Base-by-base conservation (phyloP, 2,797 vertebrate genomes). In the Cyprinella venusta region DNA sequence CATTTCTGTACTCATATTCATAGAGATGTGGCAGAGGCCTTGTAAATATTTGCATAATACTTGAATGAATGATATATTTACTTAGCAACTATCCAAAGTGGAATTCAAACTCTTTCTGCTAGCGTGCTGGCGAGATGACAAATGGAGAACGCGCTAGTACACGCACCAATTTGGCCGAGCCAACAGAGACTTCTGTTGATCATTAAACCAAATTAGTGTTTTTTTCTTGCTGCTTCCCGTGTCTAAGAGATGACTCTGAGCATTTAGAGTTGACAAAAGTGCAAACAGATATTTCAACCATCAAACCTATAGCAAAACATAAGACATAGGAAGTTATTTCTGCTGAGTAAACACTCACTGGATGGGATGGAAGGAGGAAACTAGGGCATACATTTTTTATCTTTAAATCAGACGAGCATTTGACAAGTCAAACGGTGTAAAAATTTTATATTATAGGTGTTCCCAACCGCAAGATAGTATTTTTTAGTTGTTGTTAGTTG, bases 31-130 rank as follows among this genome's bases (percentile, higher is more conserved):
- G 80, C 75, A 54, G 38, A 81, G 54, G 64, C 50, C 78, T 24
- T 80, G 80, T 86, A 86, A 88, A 82, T 80, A 87, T 87, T 88
- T 76, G 63, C 70, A 80, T 83, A 81, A 75, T 79, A 78, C 80
- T 81, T 74, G 67, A 87, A 83, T 69, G 68, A 76, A 80, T 82
- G 68, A 76, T 76, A 59, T 81, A 81, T 85, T 83, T 86, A 83
- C 81, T 82, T 81, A 86, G 70, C 69, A 76, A 24, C 54, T 56
- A 76, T 78, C 86, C 64, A 72, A 61, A 50, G 78, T 38, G 84
- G 30, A 54, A 84, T 74, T 68, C 74, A 33, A 45, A 83, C 56
- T 67, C 69, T 82, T 84, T 86, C 79, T 84, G 65, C 54, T 69
- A 64, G 38, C 15, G 24, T 54, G 48, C 77, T 79, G 85, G 80